Conservation (phyloP, 2,797 vertebrate species). For the Taeniopygia guttata region DNA sequence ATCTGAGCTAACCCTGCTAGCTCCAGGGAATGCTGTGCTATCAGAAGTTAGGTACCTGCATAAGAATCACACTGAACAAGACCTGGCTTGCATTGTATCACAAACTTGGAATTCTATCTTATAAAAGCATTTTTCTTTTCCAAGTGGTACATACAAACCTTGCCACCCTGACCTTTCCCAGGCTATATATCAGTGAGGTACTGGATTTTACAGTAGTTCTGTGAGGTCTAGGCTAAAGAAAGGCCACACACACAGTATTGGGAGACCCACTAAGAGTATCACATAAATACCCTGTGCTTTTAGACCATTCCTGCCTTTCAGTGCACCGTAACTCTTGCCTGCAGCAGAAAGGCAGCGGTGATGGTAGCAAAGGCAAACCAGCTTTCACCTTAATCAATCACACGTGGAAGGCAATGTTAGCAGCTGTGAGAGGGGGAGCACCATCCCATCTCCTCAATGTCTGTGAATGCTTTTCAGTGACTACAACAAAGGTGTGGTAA, state of each 20-base stretch:
- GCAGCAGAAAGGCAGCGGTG: neutral
- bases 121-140: neutral
- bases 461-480: neutral
- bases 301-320: neutral
- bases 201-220: neutral
- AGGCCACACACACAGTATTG: neutral
- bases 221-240: neutral
- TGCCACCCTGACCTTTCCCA: neutral
- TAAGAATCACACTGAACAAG: neutral
- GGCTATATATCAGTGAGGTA: neutral
- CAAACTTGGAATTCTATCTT: neutral
- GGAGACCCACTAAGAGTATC: neutral
- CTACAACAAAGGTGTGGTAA: neutral
- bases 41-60: neutral
- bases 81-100: neutral
- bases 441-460: neutral
- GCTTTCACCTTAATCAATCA: constrained; percentile 53
- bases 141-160: neutral
- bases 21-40: neutral
- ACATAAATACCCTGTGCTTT: neutral
- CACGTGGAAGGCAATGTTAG: neutral
- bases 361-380: constrained; percentile 23
- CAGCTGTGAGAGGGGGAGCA: neutral
- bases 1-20: neutral
- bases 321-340: constrained; percentile 4